Conservation (phyloP, 1,140 invertebrate species). For the Apis mellifera region DNA sequence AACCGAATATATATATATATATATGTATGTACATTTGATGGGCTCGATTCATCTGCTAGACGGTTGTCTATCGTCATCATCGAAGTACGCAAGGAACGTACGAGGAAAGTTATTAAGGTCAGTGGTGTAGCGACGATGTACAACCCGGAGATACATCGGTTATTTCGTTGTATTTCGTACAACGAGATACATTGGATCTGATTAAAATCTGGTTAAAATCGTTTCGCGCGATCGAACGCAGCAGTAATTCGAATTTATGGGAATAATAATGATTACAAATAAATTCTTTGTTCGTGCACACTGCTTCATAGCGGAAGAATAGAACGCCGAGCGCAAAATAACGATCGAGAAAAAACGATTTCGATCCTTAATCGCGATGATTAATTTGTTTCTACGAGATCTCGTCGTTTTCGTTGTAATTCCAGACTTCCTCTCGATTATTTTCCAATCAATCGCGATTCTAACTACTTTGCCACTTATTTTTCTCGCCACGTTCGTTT, state of each 20-base stretch:
- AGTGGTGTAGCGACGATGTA: conserved; percentile 69
- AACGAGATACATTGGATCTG: background rate
- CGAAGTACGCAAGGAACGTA: conserved; percentile 72
- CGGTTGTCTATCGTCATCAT: conserved; percentile 74
- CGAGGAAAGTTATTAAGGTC: conserved; percentile 75
- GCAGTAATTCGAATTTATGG: conserved; percentile 2
- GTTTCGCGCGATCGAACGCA: conserved; percentile 5
- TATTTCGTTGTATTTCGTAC: background rate
- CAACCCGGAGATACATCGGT: background rate
- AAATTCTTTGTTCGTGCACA: conserved; percentile 8
- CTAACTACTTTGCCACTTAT: too few relatives aligned
- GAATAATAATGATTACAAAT: conserved; percentile 35
- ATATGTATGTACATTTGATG: conserved; percentile 65
- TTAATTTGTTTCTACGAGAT: background rate
- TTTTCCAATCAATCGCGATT: too few relatives aligned
- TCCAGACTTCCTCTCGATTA: too few relatives aligned
- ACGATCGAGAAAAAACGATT: background rate
- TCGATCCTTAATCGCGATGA: conserved; percentile 17
- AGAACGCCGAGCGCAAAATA: conserved; percentile 15
- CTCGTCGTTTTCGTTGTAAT: too few relatives aligned
- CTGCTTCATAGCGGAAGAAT: background rate
- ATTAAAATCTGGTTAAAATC: conserved; percentile 1
- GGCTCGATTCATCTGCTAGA: conserved; percentile 68
- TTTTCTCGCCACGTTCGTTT: too few relatives aligned
- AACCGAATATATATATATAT: background rate